Conservation (phyloP, 30 jellyfish, hydroid and myxozoan genomes). For the Mastigias papua region DNA sequence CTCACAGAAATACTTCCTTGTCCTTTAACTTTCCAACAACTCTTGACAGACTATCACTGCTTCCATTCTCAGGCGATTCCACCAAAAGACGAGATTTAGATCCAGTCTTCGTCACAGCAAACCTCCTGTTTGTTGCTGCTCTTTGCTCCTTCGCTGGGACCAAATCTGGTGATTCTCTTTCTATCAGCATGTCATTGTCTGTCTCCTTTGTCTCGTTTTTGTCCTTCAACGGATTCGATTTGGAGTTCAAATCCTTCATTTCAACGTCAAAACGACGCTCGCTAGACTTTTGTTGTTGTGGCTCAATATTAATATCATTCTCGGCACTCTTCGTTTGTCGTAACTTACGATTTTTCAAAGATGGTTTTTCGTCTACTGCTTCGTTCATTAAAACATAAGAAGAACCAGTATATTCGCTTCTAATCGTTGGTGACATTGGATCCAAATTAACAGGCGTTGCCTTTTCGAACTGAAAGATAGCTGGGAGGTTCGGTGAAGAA, state of each 20-base stretch:
- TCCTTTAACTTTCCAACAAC: conserved; percentile 75
- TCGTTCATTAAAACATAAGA: neutral
- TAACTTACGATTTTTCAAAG: neutral
- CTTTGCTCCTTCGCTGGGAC: neutral
- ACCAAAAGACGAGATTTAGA: conserved; percentile 40
- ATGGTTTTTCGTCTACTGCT: neutral
- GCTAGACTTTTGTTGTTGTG: neutral
- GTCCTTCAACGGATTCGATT: conserved; percentile 17
- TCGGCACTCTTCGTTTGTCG: neutral
- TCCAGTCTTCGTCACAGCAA: conserved; percentile 44
- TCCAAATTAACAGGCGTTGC: conserved; percentile 57
- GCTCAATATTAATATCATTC: neutral
- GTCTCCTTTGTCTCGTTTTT: no score
- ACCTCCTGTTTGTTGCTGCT: conserved; percentile 30
- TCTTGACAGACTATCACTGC: conserved; percentile 55
- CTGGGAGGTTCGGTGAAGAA: neutral
- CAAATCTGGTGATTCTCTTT: neutral
- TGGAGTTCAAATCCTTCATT: neutral
- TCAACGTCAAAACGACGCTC: conserved; percentile 15
- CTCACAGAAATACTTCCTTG: conserved; percentile 57
- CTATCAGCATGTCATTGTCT: neutral
- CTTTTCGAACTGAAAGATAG: conserved; percentile 34
- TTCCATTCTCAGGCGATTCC: conserved; percentile 29
- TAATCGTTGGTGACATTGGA: conserved; percentile 53
- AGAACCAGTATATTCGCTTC: conserved; percentile 12